These are phyloP conservation scores for Aplidium turbinatum DNA, from an alignment of 23 tunicate genomes.

Conservation along the genomic window DNA sequence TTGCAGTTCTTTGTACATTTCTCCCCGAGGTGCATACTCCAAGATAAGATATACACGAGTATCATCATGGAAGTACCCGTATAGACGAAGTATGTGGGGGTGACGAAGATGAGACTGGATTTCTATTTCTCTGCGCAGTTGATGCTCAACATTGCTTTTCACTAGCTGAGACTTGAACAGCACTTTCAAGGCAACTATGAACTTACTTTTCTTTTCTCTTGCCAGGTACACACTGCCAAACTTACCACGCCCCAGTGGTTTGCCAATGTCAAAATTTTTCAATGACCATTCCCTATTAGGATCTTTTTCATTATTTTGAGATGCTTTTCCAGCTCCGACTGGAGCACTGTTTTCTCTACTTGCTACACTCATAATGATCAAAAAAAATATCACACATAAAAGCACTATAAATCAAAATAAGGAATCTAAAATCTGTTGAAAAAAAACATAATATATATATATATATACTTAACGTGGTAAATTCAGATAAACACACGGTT, in stretches of 20 bases:
- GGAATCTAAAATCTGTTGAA: too few relatives aligned
- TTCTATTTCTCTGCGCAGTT: slow-evolving; percentile 93
- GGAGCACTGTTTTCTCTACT: too few relatives aligned
- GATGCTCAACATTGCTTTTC: slow-evolving; percentile 90
- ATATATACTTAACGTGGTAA: too few relatives aligned
- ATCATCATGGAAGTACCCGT: slow-evolving; percentile 93
- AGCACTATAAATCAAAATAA: too few relatives aligned
- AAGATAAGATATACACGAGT: slow-evolving; percentile 79
- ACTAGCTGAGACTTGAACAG: slow-evolving; percentile 84
- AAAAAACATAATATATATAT: too few relatives aligned
- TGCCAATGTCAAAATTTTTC: slow-evolving; percentile 91
- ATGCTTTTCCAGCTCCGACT: too few relatives aligned
- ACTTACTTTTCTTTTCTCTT: slow-evolving; percentile 81
- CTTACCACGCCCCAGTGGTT: slow-evolving; percentile 94
- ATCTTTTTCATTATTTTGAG: background rate
- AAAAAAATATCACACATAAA: too few relatives aligned
- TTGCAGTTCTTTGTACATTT: slow-evolving; percentile 92
- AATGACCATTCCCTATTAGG: slow-evolving; percentile 52
- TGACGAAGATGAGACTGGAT: slow-evolving; percentile 92
- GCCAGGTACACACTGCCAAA: slow-evolving; percentile 98
- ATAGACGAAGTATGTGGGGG: slow-evolving; percentile 87
- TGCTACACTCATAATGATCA: too few relatives aligned
- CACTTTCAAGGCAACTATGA: slow-evolving; percentile 90
- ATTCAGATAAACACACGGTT: too few relatives aligned
- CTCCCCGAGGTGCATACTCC: slow-evolving; percentile 92